Percentiles rank a stretch among this genome's conserved stretches.
Evolutionary conservation across 2,888 invertebrate species (phyloP).

Genomic region (Amphipyra tragopoginis): DNA sequence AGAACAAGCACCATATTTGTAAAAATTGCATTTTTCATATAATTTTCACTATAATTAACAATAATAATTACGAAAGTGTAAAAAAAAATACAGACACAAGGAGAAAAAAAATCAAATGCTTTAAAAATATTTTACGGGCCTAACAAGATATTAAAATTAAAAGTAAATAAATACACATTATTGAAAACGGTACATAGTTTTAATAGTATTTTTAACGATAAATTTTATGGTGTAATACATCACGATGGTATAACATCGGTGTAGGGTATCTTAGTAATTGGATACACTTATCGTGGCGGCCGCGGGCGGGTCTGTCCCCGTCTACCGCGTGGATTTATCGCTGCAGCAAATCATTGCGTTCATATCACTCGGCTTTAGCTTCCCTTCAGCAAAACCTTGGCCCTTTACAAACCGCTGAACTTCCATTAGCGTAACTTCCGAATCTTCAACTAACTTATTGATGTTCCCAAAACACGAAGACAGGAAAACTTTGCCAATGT

Average conservation of each 20-base stretch:
- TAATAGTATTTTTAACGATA: conserved; percentile 63
- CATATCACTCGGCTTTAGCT: conserved; percentile 69
- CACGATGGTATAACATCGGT: conserved; percentile 72
- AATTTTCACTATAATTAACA: too few relatives aligned
- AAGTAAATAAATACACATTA: conserved; percentile 10
- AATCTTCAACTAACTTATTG: conserved; percentile 36
- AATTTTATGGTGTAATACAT: conserved; percentile 68
- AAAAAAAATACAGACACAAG: too few relatives aligned
- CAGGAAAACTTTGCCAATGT: conserved; percentile 30
- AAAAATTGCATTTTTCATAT: too few relatives aligned
- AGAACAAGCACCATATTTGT: too few relatives aligned
- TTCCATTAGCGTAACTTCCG: conserved; percentile 37
- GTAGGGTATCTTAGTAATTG: conserved; percentile 83
- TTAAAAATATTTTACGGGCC: neutral
- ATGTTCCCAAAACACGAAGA: conserved; percentile 28
- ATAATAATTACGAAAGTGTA: too few relatives aligned
- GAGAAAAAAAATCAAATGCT: too few relatives aligned
- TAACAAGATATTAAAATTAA: neutral
- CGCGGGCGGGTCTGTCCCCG: conserved; percentile 81
- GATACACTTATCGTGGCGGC: conserved; percentile 85
- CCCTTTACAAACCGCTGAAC: conserved; percentile 42
- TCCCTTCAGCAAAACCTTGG: conserved; percentile 50
- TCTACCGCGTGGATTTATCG: conserved; percentile 79
- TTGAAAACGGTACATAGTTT: conserved; percentile 32
- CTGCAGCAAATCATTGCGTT: conserved; percentile 82